Conservation (phyloP, 2,888 invertebrate species). For the Eristalinus sepulchralis region DNA sequence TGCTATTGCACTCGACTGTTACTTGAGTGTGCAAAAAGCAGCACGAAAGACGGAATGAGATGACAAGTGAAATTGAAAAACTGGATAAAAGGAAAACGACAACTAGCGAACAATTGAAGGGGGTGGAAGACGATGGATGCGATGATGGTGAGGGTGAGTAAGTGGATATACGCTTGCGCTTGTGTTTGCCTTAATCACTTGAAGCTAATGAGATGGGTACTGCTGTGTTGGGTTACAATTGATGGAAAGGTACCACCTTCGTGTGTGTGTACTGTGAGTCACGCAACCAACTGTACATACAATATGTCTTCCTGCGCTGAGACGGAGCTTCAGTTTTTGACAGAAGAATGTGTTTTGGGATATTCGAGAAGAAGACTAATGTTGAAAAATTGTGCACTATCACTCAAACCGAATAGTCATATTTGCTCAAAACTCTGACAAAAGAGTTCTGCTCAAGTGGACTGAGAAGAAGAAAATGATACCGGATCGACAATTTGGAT, state of each 20-base stretch:
- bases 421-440: no score
- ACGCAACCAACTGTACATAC: no score
- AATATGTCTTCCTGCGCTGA: no score
- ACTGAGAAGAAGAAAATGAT: no score
- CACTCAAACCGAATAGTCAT: no score
- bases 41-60: constrained; percentile 21
- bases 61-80: constrained; percentile 29
- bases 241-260: not conserved
- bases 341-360: no score
- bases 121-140: not conserved
- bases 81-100: not conserved
- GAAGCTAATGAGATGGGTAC: not conserved
- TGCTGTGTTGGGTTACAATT: not conserved
- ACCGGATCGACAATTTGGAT: no score
- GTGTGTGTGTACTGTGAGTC: no score
- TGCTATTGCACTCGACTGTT: constrained; percentile 48
- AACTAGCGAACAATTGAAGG: constrained; percentile 27
- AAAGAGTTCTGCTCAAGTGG: no score
- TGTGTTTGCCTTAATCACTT: constrained; percentile 34
- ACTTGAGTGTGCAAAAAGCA: constrained; percentile 38
- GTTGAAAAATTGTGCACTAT: no score
- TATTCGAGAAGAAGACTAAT: no score
- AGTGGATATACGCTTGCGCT: constrained; percentile 23
- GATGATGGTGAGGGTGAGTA: not conserved
- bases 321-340: no score